A percentile compares a stretch with the other conserved stretches of the same genome.
Conservation (phyloP, 92 coral and sea anemone species). For the Porites rus region DNA sequence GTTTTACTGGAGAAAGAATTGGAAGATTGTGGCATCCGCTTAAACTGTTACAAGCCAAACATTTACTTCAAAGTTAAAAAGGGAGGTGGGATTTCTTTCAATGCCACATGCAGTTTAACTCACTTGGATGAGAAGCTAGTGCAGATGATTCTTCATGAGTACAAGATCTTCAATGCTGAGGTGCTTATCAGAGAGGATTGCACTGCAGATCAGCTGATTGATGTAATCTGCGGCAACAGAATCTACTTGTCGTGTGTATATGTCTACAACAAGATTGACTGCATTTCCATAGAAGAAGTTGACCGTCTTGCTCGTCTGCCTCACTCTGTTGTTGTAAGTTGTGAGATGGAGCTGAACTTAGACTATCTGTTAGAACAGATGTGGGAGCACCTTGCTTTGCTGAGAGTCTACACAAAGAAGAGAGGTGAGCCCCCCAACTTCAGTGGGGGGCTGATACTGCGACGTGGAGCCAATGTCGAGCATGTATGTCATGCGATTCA, state of each 20-base stretch:
- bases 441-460: slow-evolving; percentile 88
- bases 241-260: slow-evolving; percentile 92
- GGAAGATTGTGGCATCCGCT: slow-evolving; percentile 95
- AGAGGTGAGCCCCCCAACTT: slow-evolving; percentile 96
- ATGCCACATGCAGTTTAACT: slow-evolving; percentile 91
- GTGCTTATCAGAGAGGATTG: slow-evolving; percentile 98
- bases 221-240: slow-evolving; percentile 90
- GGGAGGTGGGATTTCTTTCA: slow-evolving; percentile 94
- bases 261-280: slow-evolving; percentile 99
- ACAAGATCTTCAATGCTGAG: slow-evolving; percentile 98
- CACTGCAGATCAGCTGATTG: slow-evolving; percentile 94
- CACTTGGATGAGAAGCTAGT: slow-evolving; percentile 94
- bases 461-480: slow-evolving; percentile 97
- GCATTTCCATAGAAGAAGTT: slow-evolving; percentile 97
- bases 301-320: slow-evolving; percentile 92
- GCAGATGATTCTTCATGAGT: slow-evolving; percentile 92
- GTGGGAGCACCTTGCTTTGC: slow-evolving; percentile 92
- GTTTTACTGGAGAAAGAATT: slow-evolving; percentile 91
- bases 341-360: slow-evolving; percentile 93
- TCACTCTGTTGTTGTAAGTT: slow-evolving; percentile 90
- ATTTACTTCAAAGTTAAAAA: slow-evolving; percentile 96
- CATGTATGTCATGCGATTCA: slow-evolving; percentile 98
- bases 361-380: slow-evolving; percentile 80
- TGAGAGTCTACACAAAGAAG: slow-evolving; percentile 96
- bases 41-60: slow-evolving; percentile 87